Base-by-base conservation (phyloP, 2,888 invertebrate species). In the Trachelus tabidus region DNA sequence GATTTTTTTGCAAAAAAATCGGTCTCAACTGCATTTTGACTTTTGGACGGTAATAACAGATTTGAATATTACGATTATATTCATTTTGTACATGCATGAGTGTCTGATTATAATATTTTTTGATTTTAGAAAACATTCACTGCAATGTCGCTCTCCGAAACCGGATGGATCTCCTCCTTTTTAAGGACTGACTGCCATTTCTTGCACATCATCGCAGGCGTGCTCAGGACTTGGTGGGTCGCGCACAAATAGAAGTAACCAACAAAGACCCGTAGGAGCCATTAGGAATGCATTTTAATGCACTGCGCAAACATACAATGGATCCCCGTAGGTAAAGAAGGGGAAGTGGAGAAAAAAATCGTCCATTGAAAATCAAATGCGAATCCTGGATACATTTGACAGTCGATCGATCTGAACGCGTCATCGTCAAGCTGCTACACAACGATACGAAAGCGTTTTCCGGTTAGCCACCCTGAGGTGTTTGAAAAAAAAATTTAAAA, bases 231-330 rank as follows among this genome's bases (percentile, higher is more conserved):
- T 56, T 23, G 56, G 56, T 56, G 56, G 56, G 82, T 79, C 78
- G 69, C 78, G 69, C 85, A 83, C 82, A 80, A 83, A 85, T 80
- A 78, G 81, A 79, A 80, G 73, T 33, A 69, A 75, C 37, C 79
- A 78, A 85, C 83, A 85, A 86, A 81, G 73, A 77, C 75, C 15
- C 77, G 73, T 34, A 78, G 76, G 78, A 79, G 77, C 81, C 79
- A 80, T 85, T 81, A 81, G 81, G 81, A 86, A 85, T 79, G 77
- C 82, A 75, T 85, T 86, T 87, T 87, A 83, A 87, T 85, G 81
- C 83, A 86, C 80, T 85, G 79, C 75, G 78, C 68, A 23, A 35
- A 69, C 35, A 69, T 35, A 76, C 76, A 76, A 76, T 76, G 76
- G 33, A 30, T 71, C 71, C 33, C 33, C 74, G 77, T 80, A 79